These are phyloP conservation scores for Harmothoe impar DNA, from an alignment of 2,888 invertebrate species.

Conservation along the genomic window DNA sequence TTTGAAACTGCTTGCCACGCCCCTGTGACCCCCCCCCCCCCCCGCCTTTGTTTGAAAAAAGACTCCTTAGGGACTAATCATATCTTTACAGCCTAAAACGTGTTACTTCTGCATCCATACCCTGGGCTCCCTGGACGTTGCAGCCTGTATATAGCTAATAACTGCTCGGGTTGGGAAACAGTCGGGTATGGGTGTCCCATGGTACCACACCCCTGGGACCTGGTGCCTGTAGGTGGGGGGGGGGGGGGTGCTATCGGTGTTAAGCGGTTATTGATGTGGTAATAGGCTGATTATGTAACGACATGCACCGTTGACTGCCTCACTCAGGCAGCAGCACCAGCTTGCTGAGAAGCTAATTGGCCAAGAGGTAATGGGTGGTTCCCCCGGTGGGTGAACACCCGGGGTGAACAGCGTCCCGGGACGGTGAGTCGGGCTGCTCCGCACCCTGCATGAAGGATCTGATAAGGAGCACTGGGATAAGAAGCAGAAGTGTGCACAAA, in stretches of 20 bases:
- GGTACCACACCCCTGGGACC: too few relatives aligned
- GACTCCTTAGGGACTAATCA: too few relatives aligned
- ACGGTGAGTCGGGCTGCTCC: background rate
- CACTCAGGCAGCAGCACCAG: background rate
- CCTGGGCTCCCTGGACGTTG: too few relatives aligned
- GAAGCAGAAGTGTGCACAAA: background rate
- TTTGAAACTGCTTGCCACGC: too few relatives aligned
- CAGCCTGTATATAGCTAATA: too few relatives aligned
- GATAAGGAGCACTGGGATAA: background rate
- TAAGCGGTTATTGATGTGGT: constrained; percentile 6
- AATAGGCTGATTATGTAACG: constrained; percentile 30
- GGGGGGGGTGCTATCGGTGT: background rate
- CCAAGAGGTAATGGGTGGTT: background rate
- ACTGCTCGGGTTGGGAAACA: too few relatives aligned
- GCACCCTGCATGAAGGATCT: background rate
- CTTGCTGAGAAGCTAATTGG: constrained; percentile 19
- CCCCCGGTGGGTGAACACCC: too few relatives aligned
- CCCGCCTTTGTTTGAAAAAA: too few relatives aligned
- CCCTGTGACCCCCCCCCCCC: too few relatives aligned
- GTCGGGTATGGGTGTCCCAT: too few relatives aligned
- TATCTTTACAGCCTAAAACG: too few relatives aligned
- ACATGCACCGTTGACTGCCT: background rate
- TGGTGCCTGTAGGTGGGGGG: background rate
- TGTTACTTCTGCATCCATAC: too few relatives aligned
- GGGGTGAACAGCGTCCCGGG: background rate